Conservation (phyloP, 2,113 vertebrate genomes). For the Plecturocebus donacophilus region DNA sequence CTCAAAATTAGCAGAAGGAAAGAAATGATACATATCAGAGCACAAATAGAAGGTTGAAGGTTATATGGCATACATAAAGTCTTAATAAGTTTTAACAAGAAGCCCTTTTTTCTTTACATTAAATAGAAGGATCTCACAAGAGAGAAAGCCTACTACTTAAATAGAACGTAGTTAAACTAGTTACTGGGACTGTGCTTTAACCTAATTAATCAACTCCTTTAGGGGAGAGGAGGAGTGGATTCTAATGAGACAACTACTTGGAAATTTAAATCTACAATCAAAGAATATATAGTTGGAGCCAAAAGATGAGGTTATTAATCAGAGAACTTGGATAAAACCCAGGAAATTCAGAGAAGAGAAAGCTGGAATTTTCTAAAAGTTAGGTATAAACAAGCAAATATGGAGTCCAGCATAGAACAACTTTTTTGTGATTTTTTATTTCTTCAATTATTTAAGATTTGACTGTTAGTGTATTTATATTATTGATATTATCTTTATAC, state of each 20-base stretch:
- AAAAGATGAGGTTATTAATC: not conserved
- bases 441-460: conserved; percentile 4
- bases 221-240: not conserved
- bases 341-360: not conserved
- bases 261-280: not conserved
- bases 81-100: not conserved
- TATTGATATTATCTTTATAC: not conserved
- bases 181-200: not conserved
- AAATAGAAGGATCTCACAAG: not conserved
- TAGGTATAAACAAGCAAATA: not conserved
- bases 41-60: not conserved
- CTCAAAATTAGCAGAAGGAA: not conserved
- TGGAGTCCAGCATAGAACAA: not conserved
- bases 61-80: not conserved
- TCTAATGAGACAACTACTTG: not conserved
- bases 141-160: not conserved
- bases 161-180: not conserved
- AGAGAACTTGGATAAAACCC: not conserved
- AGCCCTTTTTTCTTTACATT: not conserved
- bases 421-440: conserved; percentile 28
- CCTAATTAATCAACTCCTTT: not conserved
- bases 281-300: not conserved
- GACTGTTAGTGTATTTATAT: not conserved
- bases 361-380: not conserved
- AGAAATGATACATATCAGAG: not conserved